phyloP scores from a whole-genome alignment of 2,888 invertebrate genomes.

The Helicoverpa assulta region DNA sequence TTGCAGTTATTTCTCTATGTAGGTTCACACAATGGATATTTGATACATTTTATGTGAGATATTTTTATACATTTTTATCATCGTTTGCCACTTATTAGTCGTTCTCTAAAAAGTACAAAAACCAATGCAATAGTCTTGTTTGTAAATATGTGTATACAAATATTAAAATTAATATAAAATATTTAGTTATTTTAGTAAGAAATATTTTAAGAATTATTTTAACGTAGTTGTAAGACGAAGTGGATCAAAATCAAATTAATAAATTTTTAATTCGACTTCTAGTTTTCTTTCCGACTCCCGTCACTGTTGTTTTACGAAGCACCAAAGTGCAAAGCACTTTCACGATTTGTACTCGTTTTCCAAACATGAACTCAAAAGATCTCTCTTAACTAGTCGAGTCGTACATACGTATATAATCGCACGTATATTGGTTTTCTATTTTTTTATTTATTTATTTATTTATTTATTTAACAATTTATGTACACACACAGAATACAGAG shows the following conservation, averaged over 20 bases:
- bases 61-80: conserved; percentile 55
- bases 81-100: conserved; percentile 53
- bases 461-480: too few species aligned
- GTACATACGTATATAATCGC: too few species aligned
- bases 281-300: conserved; percentile 33
- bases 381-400: too few species aligned
- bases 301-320: too few species aligned
- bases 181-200: conserved; percentile 55
- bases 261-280: conserved; percentile 72
- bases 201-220: conserved; percentile 68
- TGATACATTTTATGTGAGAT: conserved; percentile 48
- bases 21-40: conserved; percentile 30
- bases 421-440: too few species aligned
- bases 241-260: conserved; percentile 77
- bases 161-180: conserved; percentile 78
- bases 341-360: too few species aligned
- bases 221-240: conserved; percentile 74
- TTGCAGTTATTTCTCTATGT: conserved; percentile 44
- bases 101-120: conserved; percentile 69
- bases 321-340: too few species aligned
- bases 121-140: conserved; percentile 78
- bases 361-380: too few species aligned
- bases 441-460: too few species aligned
- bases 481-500: too few species aligned
- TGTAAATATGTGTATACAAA: conserved; percentile 89